Base-by-base conservation (phyloP, 2,888 invertebrate species). In the Archips crataeganus region DNA sequence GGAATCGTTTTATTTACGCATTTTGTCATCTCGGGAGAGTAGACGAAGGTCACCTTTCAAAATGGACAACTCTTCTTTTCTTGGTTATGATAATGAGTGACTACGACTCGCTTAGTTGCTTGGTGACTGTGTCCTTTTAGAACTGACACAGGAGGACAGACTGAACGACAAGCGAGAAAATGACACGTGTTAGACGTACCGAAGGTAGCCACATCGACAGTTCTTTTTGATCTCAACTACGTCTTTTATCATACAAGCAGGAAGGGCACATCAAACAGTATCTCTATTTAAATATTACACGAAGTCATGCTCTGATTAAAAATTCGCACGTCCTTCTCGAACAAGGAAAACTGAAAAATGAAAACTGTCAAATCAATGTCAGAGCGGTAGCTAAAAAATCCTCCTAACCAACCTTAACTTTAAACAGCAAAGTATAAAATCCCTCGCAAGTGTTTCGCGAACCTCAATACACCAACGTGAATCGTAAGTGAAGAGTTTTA, bases 361-460 rank as follows among this genome's bases (percentile, higher is more conserved):
- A 73, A 73, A 69, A 68, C 73, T 63, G 68, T 69, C 68, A 70
- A 70, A 70, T 70, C 70, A 70, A 63, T 70, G 70, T 70, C 63
- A 63, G 51, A 39, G 45, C 54, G 62, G 54, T 34, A 45, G 42
- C 62, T 23, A n/a, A n/a, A 10, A 45, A 8, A 8, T 34, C 11
- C 10, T 4, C n/a, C 13, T 45, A n/a, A 70, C 63, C 45, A 32
- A 70, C 63, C 45, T 32, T 54, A 70, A 34, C 42, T 10, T 54
- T 42, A 13, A 23, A 13, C 70, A 15, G 32, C 32, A 57, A 47
- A 60, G 67, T 60, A 34, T 34, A 68, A 45, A 34, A n/a, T 57
- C 34, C 42, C n/a, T 47, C 34, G 59, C 67, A 4, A 51, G 34
- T 36, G 11, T 23, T 11, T 6, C 13, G 39, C 47, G 60, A 60